A percentile compares a stretch with the other conserved stretches of the same genome.
Evolutionary conservation across 2,113 vertebrate species (phyloP).

Genomic region (Protobothrops mucrosquamatus): DNA sequence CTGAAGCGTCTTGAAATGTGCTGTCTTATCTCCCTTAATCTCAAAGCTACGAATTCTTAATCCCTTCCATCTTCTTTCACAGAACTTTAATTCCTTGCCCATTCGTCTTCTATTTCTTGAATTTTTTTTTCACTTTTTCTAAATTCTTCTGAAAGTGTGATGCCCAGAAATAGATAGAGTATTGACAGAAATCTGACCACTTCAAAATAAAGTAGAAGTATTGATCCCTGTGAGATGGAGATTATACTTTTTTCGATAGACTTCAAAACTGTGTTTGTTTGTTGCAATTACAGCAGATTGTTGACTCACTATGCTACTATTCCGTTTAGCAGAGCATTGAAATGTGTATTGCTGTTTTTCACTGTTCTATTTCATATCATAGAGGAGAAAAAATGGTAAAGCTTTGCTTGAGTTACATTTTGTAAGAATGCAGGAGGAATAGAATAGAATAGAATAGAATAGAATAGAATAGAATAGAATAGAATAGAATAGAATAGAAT

Average conservation of each 20-base stretch:
- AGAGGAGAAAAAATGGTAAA: not conserved
- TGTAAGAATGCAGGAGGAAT: not conserved
- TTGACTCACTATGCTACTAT: not conserved
- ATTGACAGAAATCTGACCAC: not conserved
- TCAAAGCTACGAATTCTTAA: not conserved
- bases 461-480: no score
- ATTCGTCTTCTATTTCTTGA: not conserved
- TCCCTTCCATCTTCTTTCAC: not conserved
- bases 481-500: no score
- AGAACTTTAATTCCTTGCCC: not conserved
- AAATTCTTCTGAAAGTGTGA: not conserved
- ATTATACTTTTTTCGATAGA: not conserved
- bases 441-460: no score
- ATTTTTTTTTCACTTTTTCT: not conserved
- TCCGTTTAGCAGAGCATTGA: not conserved
- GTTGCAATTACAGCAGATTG: not conserved
- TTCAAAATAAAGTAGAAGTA: not conserved
- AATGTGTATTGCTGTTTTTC: not conserved
- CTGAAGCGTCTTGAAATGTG: not conserved
- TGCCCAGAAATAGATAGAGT: not conserved
- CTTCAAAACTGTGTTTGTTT: not conserved
- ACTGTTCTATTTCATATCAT: not conserved
- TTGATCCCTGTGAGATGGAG: not conserved
- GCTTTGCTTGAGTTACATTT: not conserved
- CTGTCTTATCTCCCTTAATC: not conserved